Evolutionary conservation across 2,797 vertebrate genomes (phyloP), one percentile per base, ranked within the genome.

Genomic region (Podarcis lilfordi): DNA sequence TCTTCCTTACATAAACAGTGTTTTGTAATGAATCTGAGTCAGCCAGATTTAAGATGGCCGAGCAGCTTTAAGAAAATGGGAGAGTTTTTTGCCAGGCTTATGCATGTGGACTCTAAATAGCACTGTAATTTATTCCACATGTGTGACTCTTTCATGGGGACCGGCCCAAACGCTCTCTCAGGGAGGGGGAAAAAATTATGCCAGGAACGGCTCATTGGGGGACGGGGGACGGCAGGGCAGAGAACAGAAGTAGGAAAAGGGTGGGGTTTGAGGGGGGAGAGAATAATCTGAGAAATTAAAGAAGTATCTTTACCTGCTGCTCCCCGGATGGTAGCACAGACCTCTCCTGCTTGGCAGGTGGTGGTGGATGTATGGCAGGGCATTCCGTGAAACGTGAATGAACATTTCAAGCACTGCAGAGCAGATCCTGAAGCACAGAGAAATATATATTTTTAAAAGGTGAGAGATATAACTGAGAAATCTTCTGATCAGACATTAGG

Each of bases 391-490:
- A 86, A 0, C 1, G 79, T 77, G 79, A 89, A 89, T 0, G 2
- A 1, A 45, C 88, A 89, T 5, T 82, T 8, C 43, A 86, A 40
- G 9, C 88, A 89, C 5, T 86, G 43, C 32, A 89, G 43, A 82
- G 88, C 61, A 55, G 88, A 76, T 69, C 88, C 88, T 89, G 32
- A 19, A 13, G 29, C 27, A 81, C 27, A 82, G 43, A 77, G 45
- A 77, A 80, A 89, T 11, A 43, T 23, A 19, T 13, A 35, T 69
- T 7, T 40, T 37, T 9, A 5, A 1, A 19, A 86, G 64, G 8
- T 32, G 17, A 27, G 5, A 1, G 8, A 86, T 55, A 17, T 7
- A 71, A 66, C 5, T 68, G n/a, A 68, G 27, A 21, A 23, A 43
- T 76, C 21, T 13, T 15, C n/a, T 9, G 59, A 45, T 77, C 55